A percentile compares a stretch with the other conserved stretches of the same genome.
Evolutionary conservation across 2,888 invertebrate species (phyloP).

Genomic region (Eristalis intricaria): DNA sequence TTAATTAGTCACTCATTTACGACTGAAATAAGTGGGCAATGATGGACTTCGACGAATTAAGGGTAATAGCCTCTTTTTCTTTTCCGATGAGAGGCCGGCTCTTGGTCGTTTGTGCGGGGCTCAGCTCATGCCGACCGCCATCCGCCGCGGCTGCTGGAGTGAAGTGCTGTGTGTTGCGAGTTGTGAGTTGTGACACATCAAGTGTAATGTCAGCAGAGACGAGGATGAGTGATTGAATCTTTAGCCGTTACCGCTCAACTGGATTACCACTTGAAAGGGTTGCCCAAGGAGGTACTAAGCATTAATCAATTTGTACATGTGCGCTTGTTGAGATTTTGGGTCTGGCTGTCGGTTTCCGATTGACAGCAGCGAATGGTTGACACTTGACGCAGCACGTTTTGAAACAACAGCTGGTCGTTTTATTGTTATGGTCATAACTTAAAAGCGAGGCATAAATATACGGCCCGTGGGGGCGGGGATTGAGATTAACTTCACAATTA

Average conservation of each 20-base stretch:
- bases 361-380: not conserved
- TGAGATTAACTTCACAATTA: too few species aligned
- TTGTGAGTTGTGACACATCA: not conserved
- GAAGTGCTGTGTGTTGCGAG: not conserved
- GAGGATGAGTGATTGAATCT: not conserved
- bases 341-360: not conserved
- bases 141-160: not conserved
- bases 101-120: not conserved
- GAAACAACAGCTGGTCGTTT: too few species aligned
- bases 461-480: too few species aligned
- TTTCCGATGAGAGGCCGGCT: not conserved
- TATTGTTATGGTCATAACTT: too few species aligned
- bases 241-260: not conserved
- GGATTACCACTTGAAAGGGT: slow-evolving; percentile 3
- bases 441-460: too few species aligned
- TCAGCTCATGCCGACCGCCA: not conserved
- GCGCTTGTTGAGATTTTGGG: not conserved
- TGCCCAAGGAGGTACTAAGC: not conserved
- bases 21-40: not conserved
- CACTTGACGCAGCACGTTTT: not conserved
- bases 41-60: slow-evolving; percentile 2
- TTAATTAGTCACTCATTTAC: slow-evolving; percentile 15
- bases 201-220: not conserved
- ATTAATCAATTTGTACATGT: not conserved
- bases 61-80: not conserved